Base-by-base conservation (phyloP, 2,113 vertebrate species). In the Indicator indicator region DNA sequence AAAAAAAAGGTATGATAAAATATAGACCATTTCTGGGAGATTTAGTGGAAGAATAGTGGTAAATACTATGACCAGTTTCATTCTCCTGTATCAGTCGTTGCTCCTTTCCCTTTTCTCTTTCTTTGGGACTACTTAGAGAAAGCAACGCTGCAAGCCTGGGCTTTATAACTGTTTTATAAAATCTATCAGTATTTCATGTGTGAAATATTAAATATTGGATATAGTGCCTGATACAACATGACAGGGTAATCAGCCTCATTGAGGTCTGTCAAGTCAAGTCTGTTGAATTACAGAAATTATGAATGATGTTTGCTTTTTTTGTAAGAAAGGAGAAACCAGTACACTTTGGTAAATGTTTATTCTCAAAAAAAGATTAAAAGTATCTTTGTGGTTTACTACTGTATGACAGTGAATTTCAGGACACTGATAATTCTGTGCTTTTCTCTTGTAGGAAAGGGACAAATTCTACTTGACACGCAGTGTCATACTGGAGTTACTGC, bases 391-490 rank as follows among this genome's bases (percentile, higher is more conserved):
- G 28, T 81, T 87, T 73, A 87, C 12, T 80, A n/a, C 67, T 92
- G 33, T 36, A 21, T 79, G 32, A 48, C 32, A 52, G 3, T 93
- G 55, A 80, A 63, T 73, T 81, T 90, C 67, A 78, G 67, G 67
- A 32, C 78, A 40, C 68, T 32, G 3, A 46, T 73, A 79, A 56
- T 91, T 68, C 56, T 83, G 14, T 27, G 42, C 30, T 90, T 86
- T 89, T 95, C 90, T 90, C 79, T 83, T 98, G 87, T 95, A 99
- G 99, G 99, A 99, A 96, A 98, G 99, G 90, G 99, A 99, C 97
- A 99, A 99, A 96, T 99, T 99, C 98, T 99, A 99, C 97, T 98
- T 99, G 98, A 99, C 99, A 9, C 99, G 99, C 68, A 98, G 99
- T 75, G 99, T 99, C 83, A 99, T 99, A 95, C 46, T 99, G 92